phyloP scores from a whole-genome alignment of 2,797 vertebrate genomes.

The Bothrops alternatus region DNA sequence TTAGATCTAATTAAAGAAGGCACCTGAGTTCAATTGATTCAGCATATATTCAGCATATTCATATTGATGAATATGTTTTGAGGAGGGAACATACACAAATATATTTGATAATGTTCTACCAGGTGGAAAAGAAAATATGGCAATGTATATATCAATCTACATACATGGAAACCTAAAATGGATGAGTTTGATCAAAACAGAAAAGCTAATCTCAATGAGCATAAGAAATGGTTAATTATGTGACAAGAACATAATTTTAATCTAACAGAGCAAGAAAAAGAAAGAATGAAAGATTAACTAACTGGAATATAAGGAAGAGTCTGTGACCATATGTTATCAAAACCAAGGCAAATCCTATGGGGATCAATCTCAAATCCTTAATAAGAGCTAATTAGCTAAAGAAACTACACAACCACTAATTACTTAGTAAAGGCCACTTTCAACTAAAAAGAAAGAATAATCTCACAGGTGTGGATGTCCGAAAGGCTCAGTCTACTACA shows the following conservation, averaged over 20 bases:
- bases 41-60: neutral
- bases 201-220: neutral
- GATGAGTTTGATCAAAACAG: neutral
- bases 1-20: conserved; percentile 10
- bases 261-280: neutral
- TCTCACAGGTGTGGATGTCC: neutral
- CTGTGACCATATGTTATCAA: neutral
- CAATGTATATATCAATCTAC: neutral
- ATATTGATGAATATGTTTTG: conserved; percentile 14
- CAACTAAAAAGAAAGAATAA: conserved; percentile 22
- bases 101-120: neutral
- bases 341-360: conserved; percentile 12
- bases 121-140: neutral
- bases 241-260: neutral
- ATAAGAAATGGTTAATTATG: neutral
- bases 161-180: neutral
- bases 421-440: conserved; percentile 9
- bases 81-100: neutral
- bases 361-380: conserved; percentile 21
- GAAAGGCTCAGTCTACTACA: neutral
- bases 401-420: conserved; percentile 23
- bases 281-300: neutral
- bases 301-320: neutral
- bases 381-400: conserved; percentile 25
- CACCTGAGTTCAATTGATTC: neutral